Conservation (phyloP, 2,888 invertebrate genomes). For the Aporophyla lueneburgensis region DNA sequence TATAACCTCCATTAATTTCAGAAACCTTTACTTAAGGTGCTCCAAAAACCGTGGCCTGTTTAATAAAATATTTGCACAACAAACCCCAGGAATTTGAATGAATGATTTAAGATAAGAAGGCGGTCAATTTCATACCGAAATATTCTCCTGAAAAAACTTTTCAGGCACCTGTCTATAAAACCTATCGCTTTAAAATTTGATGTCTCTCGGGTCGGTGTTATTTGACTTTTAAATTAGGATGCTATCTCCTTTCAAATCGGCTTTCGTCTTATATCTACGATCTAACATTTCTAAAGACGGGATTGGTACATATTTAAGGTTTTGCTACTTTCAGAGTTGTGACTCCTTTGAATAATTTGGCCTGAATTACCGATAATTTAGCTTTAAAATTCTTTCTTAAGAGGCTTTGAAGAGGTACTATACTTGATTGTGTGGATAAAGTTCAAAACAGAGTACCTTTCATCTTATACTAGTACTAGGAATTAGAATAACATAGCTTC, state of each 20-base stretch:
- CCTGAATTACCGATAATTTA: constrained; percentile 41
- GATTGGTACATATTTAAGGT: constrained; percentile 44
- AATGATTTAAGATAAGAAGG: constrained; percentile 37
- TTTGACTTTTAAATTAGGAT: constrained; percentile 79
- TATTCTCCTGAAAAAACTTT: constrained; percentile 36
- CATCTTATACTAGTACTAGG: neutral
- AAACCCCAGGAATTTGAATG: constrained; percentile 39
- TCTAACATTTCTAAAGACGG: constrained; percentile 35
- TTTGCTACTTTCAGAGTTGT: constrained; percentile 27
- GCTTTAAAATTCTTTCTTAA: constrained; percentile 40
- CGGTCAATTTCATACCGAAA: constrained; percentile 44
- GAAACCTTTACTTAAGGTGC: constrained; percentile 4
- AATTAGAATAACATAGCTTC: constrained; percentile 9
- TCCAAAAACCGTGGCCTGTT: constrained; percentile 6
- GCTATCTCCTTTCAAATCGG: constrained; percentile 69
- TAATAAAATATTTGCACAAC: constrained; percentile 46
- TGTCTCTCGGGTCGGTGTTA: constrained; percentile 61
- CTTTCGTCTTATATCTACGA: constrained; percentile 58
- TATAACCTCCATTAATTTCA: constrained; percentile 22
- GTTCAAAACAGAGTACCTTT: constrained; percentile 24
- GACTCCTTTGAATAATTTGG: constrained; percentile 45
- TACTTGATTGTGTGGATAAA: constrained; percentile 34
- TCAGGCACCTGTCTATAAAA: constrained; percentile 30
- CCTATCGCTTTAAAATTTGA: constrained; percentile 55
- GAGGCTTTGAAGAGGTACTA: constrained; percentile 18